phyloP scores from a whole-genome alignment of 2,113 vertebrate species.

The Rhinichthys klamathensis region DNA sequence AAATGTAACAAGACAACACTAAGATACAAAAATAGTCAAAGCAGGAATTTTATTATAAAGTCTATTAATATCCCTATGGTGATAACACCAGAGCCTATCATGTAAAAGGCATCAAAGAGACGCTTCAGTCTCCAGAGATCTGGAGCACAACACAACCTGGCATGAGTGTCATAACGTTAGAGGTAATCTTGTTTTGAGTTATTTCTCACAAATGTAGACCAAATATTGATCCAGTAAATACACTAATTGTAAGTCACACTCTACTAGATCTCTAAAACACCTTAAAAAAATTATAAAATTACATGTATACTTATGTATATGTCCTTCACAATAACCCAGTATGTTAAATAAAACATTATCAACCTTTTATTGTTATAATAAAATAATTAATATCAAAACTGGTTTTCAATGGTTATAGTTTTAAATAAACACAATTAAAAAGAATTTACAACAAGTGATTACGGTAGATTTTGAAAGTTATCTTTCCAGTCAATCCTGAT shows the following conservation, averaged over 20 bases:
- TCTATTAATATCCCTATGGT: not conserved
- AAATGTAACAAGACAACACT: not conserved
- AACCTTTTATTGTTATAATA: not conserved
- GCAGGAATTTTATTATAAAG: constrained; percentile 17
- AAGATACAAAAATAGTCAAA: not conserved
- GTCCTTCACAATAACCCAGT: constrained; percentile 2
- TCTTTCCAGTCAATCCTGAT: not conserved
- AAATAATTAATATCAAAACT: constrained; percentile 22
- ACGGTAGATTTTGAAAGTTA: not conserved
- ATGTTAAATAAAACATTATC: not conserved
- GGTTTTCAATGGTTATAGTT: not conserved
- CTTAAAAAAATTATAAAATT: not conserved
- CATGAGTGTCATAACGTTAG: not conserved
- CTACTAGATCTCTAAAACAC: not conserved
- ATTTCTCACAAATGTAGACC: not conserved
- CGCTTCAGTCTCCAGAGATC: not conserved
- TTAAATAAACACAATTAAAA: not conserved
- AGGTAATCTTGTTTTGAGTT: constrained; percentile 16
- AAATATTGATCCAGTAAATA: constrained; percentile 4
- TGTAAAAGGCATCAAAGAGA: not conserved
- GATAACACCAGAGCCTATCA: not conserved
- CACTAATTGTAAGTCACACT: not conserved
- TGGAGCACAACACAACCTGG: not conserved
- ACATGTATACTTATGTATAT: not conserved
- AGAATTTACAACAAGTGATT: not conserved